These are phyloP conservation scores for Chaenogobius annularis DNA, from an alignment of 2,113 vertebrate species.

Conservation along the genomic window DNA sequence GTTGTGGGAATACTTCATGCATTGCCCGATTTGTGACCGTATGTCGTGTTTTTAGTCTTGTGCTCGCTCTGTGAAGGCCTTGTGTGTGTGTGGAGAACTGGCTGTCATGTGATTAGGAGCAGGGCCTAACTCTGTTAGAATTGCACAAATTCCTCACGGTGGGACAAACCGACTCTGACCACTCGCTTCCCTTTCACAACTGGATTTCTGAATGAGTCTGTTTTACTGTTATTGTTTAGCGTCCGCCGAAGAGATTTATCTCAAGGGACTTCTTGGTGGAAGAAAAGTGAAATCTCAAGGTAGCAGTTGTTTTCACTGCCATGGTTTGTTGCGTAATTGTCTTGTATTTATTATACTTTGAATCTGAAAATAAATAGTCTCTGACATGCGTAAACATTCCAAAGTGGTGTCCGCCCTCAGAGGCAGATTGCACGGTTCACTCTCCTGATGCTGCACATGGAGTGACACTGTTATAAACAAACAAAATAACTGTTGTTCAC, in stretches of 20 bases:
- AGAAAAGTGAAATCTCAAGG: no score
- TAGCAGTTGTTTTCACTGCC: background rate
- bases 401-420: no score
- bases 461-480: no score
- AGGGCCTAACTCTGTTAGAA: slow-evolving; percentile 51
- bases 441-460: no score
- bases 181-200: slow-evolving; percentile 6
- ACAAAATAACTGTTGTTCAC: no score
- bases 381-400: background rate
- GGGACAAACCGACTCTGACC: background rate
- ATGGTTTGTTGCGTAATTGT: background rate
- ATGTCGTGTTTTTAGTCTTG: slow-evolving; percentile 39
- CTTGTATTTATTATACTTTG: background rate
- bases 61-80: slow-evolving; percentile 38
- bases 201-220: no score
- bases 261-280: no score
- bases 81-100: slow-evolving; percentile 44
- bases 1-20: background rate
- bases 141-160: slow-evolving; percentile 48
- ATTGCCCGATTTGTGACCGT: background rate
- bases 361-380: background rate
- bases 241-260: no score
- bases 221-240: no score
- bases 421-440: no score
- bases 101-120: slow-evolving; percentile 65